Evolutionary conservation across 2,888 invertebrate species (phyloP).

Genomic region (Seladonia tumulorum): DNA sequence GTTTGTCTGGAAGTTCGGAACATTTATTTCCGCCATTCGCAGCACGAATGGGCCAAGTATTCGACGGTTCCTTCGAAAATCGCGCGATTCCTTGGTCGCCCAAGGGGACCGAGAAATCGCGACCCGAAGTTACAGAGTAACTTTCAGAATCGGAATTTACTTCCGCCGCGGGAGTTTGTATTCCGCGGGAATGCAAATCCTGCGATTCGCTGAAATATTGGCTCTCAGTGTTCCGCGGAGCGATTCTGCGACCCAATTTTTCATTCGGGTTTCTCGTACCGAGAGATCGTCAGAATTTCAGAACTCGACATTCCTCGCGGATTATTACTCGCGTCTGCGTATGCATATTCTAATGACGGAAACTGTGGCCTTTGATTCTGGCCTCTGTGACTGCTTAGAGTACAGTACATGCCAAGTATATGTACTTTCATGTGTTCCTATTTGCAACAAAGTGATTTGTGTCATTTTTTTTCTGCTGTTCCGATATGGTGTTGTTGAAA

Average conservation of each 20-base stretch:
- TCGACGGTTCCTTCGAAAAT: background rate
- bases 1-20: background rate
- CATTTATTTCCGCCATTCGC: background rate
- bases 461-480: background rate
- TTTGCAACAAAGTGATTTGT: background rate
- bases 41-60: background rate
- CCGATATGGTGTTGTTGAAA: background rate
- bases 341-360: background rate
- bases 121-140: conserved; percentile 12
- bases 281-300: conserved; percentile 12
- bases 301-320: background rate
- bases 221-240: background rate
- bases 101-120: conserved; percentile 2
- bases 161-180: conserved; percentile 3
- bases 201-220: conserved; percentile 26
- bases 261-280: background rate
- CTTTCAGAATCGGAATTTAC: conserved; percentile 29
- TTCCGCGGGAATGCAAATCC: conserved; percentile 32
- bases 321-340: background rate
- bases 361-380: background rate
- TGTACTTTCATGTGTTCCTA: background rate
- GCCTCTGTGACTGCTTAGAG: background rate
- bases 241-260: conserved; percentile 34
- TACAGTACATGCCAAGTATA: background rate
- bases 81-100: background rate